phyloP scores from a whole-genome alignment of 2,888 invertebrate genomes.

The Melanchra persicariae region DNA sequence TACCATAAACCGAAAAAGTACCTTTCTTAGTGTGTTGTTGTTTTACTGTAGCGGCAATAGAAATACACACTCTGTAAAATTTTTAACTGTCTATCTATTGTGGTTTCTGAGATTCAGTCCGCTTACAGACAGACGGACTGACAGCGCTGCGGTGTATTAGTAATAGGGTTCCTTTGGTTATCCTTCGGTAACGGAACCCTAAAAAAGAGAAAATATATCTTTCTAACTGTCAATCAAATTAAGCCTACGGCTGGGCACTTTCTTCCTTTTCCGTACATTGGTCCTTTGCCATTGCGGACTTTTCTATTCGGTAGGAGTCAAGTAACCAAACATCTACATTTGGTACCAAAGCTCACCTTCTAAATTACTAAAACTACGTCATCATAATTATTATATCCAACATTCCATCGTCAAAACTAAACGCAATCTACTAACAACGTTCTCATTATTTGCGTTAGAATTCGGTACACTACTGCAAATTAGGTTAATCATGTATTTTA shows the following conservation, averaged over 20 bases:
- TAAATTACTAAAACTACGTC: slow-evolving; percentile 19
- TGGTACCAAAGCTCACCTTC: background rate
- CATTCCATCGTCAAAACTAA: slow-evolving; percentile 55
- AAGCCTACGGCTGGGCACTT: background rate
- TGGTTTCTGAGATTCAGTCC: background rate
- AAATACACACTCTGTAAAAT: too few species aligned
- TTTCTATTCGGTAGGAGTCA: too few species aligned
- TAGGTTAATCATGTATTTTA: slow-evolving; percentile 73
- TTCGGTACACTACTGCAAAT: slow-evolving; percentile 68
- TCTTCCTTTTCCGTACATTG: background rate
- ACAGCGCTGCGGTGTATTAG: background rate
- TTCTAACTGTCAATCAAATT: too few species aligned
- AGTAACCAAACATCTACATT: too few species aligned
- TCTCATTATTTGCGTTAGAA: slow-evolving; percentile 67
- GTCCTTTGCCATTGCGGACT: too few species aligned
- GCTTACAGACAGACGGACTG: background rate
- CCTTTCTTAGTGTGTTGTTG: too few species aligned
- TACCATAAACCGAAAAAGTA: too few species aligned
- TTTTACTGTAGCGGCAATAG: too few species aligned
- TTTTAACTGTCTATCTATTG: background rate
- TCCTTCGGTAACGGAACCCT: too few species aligned
- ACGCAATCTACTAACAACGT: slow-evolving; percentile 65
- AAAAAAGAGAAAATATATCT: too few species aligned
- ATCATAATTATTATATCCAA: slow-evolving; percentile 15
- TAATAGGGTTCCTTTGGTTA: background rate